phyloP scores from a whole-genome alignment of 92 coral and sea anemone genomes.

The Palythoa grandiflora region DNA sequence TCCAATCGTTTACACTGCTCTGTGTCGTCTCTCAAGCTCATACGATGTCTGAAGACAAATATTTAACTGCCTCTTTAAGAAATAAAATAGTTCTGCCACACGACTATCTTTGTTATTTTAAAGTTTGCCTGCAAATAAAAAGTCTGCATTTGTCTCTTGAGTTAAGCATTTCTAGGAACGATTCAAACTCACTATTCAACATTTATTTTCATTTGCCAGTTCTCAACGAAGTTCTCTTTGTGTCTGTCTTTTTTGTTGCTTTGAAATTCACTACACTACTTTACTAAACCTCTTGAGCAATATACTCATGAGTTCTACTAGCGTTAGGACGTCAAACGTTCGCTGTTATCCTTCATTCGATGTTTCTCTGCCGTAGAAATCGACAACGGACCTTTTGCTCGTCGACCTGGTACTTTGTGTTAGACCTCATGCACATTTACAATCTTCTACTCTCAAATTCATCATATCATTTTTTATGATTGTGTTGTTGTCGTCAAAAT shows the following conservation, averaged over 20 bases:
- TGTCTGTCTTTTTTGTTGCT: neutral
- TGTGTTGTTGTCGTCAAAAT: conserved; percentile 56
- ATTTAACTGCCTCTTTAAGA: conserved; percentile 31
- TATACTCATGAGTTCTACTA: neutral
- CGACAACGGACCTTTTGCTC: neutral
- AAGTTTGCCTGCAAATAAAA: conserved; percentile 7
- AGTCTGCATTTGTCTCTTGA: neutral
- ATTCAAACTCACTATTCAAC: conserved; percentile 16
- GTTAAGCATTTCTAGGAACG: conserved; percentile 7
- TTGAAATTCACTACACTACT: neutral
- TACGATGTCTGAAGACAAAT: neutral
- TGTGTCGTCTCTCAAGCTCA: neutral
- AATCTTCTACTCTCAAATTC: conserved; percentile 66
- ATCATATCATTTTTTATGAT: conserved; percentile 55
- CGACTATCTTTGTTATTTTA: conserved; percentile 3
- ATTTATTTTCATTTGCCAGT: neutral
- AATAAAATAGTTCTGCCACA: conserved; percentile 34
- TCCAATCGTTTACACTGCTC: neutral
- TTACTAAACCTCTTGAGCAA: neutral
- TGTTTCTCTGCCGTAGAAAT: neutral
- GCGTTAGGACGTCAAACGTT: neutral
- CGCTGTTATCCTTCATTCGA: neutral
- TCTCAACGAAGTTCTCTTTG: conserved; percentile 1
- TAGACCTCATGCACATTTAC: conserved; percentile 63
- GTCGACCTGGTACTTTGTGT: too few species aligned